Evolutionary conservation across 2,888 invertebrate genomes (phyloP).

Genomic region (Apodemia hepburni): DNA sequence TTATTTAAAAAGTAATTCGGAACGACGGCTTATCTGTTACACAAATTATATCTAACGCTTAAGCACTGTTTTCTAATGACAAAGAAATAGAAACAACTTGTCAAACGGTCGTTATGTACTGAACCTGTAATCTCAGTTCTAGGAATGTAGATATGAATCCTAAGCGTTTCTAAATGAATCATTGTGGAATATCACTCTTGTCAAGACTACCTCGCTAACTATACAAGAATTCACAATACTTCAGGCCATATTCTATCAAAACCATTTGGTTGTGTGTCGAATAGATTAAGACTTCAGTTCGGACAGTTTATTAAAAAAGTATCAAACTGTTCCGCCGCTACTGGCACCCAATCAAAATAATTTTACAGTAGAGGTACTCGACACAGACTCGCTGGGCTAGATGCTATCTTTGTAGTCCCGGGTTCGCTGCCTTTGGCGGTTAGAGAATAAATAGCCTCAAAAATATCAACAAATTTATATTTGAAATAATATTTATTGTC

Average conservation of each 20-base stretch:
- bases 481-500: no score
- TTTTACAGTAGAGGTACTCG: not conserved
- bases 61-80: no score
- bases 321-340: not conserved
- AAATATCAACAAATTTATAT: not conserved
- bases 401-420: not conserved
- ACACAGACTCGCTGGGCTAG: not conserved
- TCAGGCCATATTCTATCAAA: not conserved
- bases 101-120: not conserved
- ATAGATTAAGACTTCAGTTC: not conserved
- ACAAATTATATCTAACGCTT: no score
- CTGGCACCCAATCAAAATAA: not conserved
- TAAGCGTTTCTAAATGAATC: not conserved
- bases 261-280: not conserved
- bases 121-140: not conserved
- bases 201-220: not conserved
- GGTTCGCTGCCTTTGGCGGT: not conserved
- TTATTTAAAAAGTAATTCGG: no score
- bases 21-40: no score
- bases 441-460: not conserved
- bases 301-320: not conserved
- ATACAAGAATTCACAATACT: not conserved
- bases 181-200: not conserved
- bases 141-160: constrained; percentile 5
- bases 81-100: not conserved